Evolutionary conservation across 1,140 invertebrate genomes (phyloP), one percentile per base, ranked within the genome.

Genomic region (Megathymus violae): DNA sequence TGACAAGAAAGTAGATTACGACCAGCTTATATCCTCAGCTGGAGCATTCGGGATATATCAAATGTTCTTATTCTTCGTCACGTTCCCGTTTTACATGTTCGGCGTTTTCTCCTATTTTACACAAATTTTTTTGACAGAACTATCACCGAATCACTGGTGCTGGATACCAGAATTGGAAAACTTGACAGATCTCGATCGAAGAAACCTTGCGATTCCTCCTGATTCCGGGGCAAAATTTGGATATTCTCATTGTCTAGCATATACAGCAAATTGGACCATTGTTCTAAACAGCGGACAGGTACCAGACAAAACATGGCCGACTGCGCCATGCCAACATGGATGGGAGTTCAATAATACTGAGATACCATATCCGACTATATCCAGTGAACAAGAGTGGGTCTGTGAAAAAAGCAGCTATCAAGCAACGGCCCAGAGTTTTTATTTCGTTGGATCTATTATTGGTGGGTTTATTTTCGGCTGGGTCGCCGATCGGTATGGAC

Each of bases 391-490:
- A 92, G 91, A 94, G 62, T 91, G 95, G 74, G 94, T 95, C 0
- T 96, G 95, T 78, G 91, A 93, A 22, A 88, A 91, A 63, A 83
- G 92, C 50, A 94, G 94, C 74, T 92, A 93, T 54, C 88, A 93
- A 54, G 94, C 93, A 0, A 79, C 95, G 54, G 94, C 94, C 0
- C 92, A 95, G 43, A 92, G 94, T 0, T 85, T 95, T 4, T 94
- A 95, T 61, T 95, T 94, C 43, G 69, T 92, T 61, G 94, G 95
- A 40, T 95, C 95, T 6, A 92, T 96, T 50, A 72, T 95, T 34
- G 95, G 95, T 44, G 95, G 94, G 48, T 93, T 94, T 59, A 71
- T 95, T 43, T 93, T 95, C 74, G 95, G 95, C 22, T 94, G 93
- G 85, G 73, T 94, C 1, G 94, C 95, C 0, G 94, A 95, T 72